These are phyloP conservation scores for Erynnis tages DNA, from an alignment of 2,888 invertebrate species.

Conservation along the genomic window DNA sequence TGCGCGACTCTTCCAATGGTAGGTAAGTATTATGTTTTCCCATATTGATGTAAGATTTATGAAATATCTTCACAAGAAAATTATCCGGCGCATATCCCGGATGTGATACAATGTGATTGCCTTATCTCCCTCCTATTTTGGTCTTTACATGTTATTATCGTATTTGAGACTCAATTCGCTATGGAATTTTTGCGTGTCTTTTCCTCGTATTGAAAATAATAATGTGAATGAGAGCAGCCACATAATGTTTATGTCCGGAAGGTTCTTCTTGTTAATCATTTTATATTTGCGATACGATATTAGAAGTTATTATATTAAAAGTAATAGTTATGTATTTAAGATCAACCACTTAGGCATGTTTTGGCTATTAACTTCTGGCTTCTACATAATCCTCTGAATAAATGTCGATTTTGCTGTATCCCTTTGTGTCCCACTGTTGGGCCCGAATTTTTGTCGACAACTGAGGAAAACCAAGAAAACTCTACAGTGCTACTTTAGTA, in stretches of 20 bases:
- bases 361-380: too few species aligned
- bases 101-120: constrained; percentile 64
- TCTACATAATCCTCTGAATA: too few species aligned
- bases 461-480: too few species aligned
- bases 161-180: constrained; percentile 50
- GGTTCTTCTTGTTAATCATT: not conserved
- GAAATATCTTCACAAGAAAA: constrained; percentile 59
- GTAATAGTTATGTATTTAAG: too few species aligned
- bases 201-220: constrained; percentile 26
- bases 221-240: not conserved
- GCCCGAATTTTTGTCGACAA: too few species aligned
- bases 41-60: constrained; percentile 58
- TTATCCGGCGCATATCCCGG: constrained; percentile 55
- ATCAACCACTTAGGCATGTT: too few species aligned
- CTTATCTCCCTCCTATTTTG: constrained; percentile 56
- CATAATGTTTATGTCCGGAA: not conserved
- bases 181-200: constrained; percentile 33
- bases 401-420: too few species aligned
- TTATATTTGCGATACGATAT: too few species aligned
- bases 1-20: constrained; percentile 34
- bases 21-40: constrained; percentile 54
- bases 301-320: too few species aligned
- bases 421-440: too few species aligned
- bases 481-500: too few species aligned
- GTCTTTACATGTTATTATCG: constrained; percentile 63